Base-by-base conservation (phyloP, 2,888 invertebrate genomes). In the Incurvaria masculella region DNA sequence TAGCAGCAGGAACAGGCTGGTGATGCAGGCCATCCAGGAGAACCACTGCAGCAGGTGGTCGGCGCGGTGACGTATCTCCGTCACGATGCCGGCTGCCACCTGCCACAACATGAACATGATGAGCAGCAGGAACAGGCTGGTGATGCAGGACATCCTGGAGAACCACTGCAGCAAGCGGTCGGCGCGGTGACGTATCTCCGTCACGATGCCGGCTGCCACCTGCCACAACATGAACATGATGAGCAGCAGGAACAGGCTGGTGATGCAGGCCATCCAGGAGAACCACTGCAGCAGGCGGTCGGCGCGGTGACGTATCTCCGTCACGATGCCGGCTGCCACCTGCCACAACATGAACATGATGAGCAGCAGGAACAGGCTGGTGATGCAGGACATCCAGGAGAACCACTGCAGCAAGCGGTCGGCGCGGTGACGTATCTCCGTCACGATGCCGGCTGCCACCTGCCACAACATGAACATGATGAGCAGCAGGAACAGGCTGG, bases 31-130 rank as follows among this genome's bases (percentile, higher is more conserved):
- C 61, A 86, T 81, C 78, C 82, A 83, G 53, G 84, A 82, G 40
- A 88, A 76, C 63, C 87, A 70, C 1, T 80, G 74, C 1, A 85
- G 64, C 17, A 88, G 59, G 1, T 73, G 78, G 53, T 82, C 79
- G 26, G 84, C 83, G 53, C 82, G 72, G 45, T 79, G 70, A 54
- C 82, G 75, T 50, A 88, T 81, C 61, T 87, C 87, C 0, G 79
- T 80, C 2, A 83, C 73, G 38, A 88, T 85, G 18, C 81, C 82
- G 1, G 79, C 72, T 0, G 86, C 82, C 1, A 86, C 73, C 55
- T 83, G 83, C 51, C 81, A 81, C 2, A 85, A 74, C 6, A 85
- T 83, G 50, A 86, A 72, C 46, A 88, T 66, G 56, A 88, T 81
- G 44, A 86, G 78, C 44, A 87, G 59, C 42, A 86, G 66, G 54